Conservation (phyloP, 2,113 vertebrate genomes). For the Dicentrarchus labrax region DNA sequence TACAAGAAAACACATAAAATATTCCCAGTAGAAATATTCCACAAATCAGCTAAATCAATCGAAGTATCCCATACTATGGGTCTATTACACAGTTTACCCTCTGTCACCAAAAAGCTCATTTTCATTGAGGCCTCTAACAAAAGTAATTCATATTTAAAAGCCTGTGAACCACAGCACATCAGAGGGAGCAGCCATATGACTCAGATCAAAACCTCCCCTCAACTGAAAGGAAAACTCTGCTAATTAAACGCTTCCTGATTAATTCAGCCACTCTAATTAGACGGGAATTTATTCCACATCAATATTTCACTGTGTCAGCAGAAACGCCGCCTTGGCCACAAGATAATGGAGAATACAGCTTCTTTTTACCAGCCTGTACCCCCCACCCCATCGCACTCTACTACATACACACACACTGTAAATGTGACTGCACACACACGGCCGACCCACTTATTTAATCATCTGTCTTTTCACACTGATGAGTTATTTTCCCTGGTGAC, state of each 20-base stretch:
- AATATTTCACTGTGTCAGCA: constrained; percentile 81
- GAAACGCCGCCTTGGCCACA: constrained; percentile 54
- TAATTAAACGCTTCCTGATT: constrained; percentile 83
- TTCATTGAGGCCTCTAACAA: constrained; percentile 47
- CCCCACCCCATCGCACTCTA: background rate
- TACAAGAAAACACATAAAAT: background rate
- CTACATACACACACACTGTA: background rate
- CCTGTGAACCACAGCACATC: constrained; percentile 63
- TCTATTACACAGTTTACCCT: constrained; percentile 44
- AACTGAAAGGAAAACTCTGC: constrained; percentile 72
- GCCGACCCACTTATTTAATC: constrained; percentile 40
- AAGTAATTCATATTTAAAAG: constrained; percentile 71
- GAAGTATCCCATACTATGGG: constrained; percentile 11
- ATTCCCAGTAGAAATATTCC: background rate
- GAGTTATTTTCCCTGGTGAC: constrained; percentile 31
- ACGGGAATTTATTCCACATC: constrained; percentile 80
- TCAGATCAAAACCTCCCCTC: constrained; percentile 74
- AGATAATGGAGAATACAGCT: constrained; percentile 54
- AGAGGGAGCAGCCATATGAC: constrained; percentile 74
- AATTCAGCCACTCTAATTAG: constrained; percentile 82
- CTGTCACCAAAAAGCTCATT: constrained; percentile 40
- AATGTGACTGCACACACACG: constrained; percentile 7
- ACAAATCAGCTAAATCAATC: too few species aligned
- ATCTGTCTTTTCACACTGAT: constrained; percentile 33
- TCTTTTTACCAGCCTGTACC: constrained; percentile 7